These are phyloP conservation scores for Mallotus villosus DNA, from an alignment of 2,797 vertebrate genomes.

Conservation along the genomic window DNA sequence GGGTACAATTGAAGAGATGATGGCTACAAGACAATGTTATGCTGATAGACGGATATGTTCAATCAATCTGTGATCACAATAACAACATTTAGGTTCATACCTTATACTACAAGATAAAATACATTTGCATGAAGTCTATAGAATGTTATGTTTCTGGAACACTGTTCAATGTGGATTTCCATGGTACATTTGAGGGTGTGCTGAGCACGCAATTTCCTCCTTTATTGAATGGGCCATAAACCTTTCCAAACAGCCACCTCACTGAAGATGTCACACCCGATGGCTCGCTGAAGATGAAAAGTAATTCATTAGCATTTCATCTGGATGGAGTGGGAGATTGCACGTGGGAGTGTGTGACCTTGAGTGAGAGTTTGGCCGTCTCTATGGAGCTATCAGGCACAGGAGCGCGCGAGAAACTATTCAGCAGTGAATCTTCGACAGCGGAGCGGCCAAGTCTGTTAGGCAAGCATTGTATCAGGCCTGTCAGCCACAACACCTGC, in stretches of 20 bases:
- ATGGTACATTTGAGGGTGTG: conserved; percentile 25
- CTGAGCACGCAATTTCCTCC: conserved; percentile 40
- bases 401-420: not conserved
- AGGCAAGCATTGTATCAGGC: too few species aligned
- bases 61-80: too few species aligned
- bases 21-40: not conserved
- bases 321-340: conserved; percentile 31
- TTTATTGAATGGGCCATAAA: conserved; percentile 28
- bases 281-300: conserved; percentile 45
- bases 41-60: not conserved
- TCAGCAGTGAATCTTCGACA: too few species aligned
- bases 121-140: not conserved
- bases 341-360: conserved; percentile 48
- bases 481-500: too few species aligned
- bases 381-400: conserved; percentile 45
- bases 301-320: conserved; percentile 54
- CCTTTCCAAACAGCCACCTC: conserved; percentile 46
- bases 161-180: conserved; percentile 37
- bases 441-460: too few species aligned
- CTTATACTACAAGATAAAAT: not conserved
- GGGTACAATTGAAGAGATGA: too few species aligned
- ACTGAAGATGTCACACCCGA: conserved; percentile 37
- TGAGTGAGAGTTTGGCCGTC: conserved; percentile 32
- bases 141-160: conserved; percentile 1
- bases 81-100: too few species aligned